Conservation (phyloP, 2,113 vertebrate species). For the Mugil cephalus region DNA sequence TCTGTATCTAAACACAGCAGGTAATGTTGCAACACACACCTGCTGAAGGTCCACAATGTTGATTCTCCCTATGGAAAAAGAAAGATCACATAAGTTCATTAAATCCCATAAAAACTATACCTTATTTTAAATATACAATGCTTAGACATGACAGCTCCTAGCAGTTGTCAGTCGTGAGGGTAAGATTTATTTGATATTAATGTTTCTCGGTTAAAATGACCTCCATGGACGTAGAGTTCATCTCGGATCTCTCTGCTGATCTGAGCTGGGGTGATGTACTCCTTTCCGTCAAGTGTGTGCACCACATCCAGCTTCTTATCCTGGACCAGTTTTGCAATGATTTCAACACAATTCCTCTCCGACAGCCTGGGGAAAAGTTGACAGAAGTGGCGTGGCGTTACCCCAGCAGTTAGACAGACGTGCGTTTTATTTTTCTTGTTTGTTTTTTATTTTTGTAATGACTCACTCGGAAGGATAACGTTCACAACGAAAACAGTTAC, state of each 20-base stretch:
- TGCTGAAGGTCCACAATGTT: slow-evolving; percentile 97
- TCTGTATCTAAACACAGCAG: neutral
- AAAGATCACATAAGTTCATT: no score
- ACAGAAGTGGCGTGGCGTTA: neutral
- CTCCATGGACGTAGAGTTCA: slow-evolving; percentile 92
- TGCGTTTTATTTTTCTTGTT: neutral
- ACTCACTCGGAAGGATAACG: no score
- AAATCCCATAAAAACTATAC: no score
- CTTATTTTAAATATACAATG: no score
- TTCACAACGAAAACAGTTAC: neutral
- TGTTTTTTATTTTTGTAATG: no score
- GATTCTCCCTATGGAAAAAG: slow-evolving; percentile 89
- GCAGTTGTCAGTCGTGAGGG: no score
- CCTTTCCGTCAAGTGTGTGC: slow-evolving; percentile 96
- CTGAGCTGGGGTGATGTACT: slow-evolving; percentile 94
- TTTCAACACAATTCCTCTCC: slow-evolving; percentile 97
- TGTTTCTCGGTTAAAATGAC: slow-evolving; percentile 75
- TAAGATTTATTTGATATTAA: no score
- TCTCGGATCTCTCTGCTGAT: slow-evolving; percentile 93
- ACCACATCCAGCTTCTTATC: slow-evolving; percentile 97
- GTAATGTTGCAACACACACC: slow-evolving; percentile 80
- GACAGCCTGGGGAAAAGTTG: slow-evolving; percentile 85
- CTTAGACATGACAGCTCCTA: no score
- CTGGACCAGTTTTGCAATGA: slow-evolving; percentile 91
- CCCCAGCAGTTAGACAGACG: fast-evolving